phyloP scores from a whole-genome alignment of 2,113 vertebrate genomes.

The Actenoides lindsayi region DNA sequence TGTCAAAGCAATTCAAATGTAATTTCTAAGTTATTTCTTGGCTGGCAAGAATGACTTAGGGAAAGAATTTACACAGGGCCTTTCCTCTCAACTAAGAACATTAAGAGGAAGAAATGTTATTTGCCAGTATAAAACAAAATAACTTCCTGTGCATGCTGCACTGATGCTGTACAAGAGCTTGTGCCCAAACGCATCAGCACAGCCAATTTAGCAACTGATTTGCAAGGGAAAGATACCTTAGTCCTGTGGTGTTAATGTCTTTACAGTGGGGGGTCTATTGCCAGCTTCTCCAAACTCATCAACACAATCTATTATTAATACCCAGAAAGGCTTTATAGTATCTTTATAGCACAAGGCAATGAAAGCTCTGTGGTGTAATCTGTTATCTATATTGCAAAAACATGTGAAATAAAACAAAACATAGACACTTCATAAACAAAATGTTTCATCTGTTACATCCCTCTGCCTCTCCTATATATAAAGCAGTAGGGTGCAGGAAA shows the following conservation, averaged over 20 bases:
- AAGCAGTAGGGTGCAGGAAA: constrained; percentile 80
- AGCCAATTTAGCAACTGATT: constrained; percentile 78
- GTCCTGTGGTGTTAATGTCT: constrained; percentile 77
- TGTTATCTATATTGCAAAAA: constrained; percentile 83
- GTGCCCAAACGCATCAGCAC: constrained; percentile 66
- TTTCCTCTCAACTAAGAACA: constrained; percentile 12
- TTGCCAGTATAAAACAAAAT: constrained; percentile 62
- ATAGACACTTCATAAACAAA: constrained; percentile 80
- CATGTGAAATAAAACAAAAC: constrained; percentile 80
- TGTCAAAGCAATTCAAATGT: constrained; percentile 56
- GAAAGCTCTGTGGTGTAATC: constrained; percentile 77
- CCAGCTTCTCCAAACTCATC: constrained; percentile 84
- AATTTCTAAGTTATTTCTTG: constrained; percentile 61
- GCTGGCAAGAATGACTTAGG: constrained; percentile 35
- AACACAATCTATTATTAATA: constrained; percentile 87
- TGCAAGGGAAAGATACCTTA: constrained; percentile 72
- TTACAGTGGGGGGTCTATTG: constrained; percentile 82
- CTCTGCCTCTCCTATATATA: constrained; percentile 74
- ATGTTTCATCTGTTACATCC: constrained; percentile 76
- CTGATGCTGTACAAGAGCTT: background rate
- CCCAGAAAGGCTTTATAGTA: constrained; percentile 75
- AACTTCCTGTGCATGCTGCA: constrained; percentile 59
- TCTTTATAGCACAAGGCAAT: constrained; percentile 75
- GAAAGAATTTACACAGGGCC: constrained; percentile 37
- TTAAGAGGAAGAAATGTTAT: constrained; percentile 28